Conservation (phyloP, 1,140 invertebrate genomes). For the Heliconius himera region DNA sequence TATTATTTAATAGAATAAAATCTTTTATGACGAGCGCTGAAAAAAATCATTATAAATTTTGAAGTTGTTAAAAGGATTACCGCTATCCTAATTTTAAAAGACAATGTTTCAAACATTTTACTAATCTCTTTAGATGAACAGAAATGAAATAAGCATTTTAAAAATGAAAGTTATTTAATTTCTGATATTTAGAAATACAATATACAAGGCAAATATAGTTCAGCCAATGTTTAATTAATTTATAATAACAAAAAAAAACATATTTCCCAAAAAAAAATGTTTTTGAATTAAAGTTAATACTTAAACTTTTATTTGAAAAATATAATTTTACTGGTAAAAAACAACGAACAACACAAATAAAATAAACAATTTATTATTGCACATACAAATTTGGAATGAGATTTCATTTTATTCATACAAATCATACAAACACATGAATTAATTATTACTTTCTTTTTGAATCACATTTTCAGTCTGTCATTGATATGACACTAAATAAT, state of each 20-base stretch:
- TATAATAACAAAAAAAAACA: too few relatives aligned
- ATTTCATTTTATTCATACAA: constrained; percentile 10
- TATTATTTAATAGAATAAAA: background rate
- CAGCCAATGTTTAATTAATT: too few relatives aligned
- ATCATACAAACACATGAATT: constrained; percentile 1
- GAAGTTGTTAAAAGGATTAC: background rate
- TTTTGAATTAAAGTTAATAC: too few relatives aligned
- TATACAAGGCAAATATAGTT: too few relatives aligned
- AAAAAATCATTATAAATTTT: background rate
- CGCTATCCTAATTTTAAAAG: background rate
- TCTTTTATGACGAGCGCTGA: too few relatives aligned
- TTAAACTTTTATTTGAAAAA: background rate
- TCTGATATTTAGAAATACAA: too few relatives aligned
- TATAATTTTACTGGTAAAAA: constrained; percentile 18
- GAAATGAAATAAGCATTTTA: too few relatives aligned
- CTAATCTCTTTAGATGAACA: too few relatives aligned
- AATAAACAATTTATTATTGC: constrained; percentile 18
- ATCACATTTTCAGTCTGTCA: constrained; percentile 31
- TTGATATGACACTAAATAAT: constrained; percentile 6
- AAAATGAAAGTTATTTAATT: too few relatives aligned
- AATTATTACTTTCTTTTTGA: constrained; percentile 15
- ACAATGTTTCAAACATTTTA: too few relatives aligned
- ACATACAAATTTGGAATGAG: constrained; percentile 23
- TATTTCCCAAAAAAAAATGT: too few relatives aligned
- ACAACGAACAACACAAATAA: background rate